Percentiles rank a stretch among this genome's conserved stretches.
These are phyloP conservation scores for Drosophila obscura DNA, from an alignment of 1,140 invertebrate species.

Conservation along the genomic window DNA sequence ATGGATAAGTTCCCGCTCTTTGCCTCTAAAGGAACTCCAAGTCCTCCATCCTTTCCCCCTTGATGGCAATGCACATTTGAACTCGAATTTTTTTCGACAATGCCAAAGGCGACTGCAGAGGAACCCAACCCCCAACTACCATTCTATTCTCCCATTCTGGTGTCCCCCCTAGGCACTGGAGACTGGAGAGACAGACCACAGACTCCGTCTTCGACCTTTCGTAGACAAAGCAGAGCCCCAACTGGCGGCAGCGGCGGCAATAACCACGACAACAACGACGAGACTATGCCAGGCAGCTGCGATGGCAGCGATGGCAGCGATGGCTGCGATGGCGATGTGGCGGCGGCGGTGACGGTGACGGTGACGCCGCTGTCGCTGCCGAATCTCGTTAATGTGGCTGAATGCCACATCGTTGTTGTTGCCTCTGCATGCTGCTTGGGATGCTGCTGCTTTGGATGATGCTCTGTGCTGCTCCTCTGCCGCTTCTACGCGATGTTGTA, in stretches of 20 bases:
- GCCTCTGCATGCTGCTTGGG: conserved; percentile 33
- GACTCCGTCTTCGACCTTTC: conserved; percentile 79
- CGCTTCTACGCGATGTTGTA: conserved; percentile 71
- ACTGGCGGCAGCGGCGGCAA: conserved; percentile 53
- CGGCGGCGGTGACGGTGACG: conserved; percentile 57
- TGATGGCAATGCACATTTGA: conserved; percentile 48
- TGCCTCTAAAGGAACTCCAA: too few relatives aligned
- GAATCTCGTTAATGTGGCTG: conserved; percentile 60
- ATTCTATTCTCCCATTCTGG: neutral
- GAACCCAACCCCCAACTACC: neutral
- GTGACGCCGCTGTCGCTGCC: conserved; percentile 62
- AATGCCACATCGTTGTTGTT: conserved; percentile 46
- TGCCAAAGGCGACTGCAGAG: conserved; percentile 24
- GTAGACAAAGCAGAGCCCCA: conserved; percentile 77
- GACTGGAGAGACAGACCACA: conserved; percentile 51
- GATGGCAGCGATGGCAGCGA: conserved; percentile 10
- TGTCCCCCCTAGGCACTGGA: conserved; percentile 9
- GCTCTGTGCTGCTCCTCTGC: conserved; percentile 7
- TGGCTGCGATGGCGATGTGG: conserved; percentile 28
- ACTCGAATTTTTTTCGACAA: conserved; percentile 19
- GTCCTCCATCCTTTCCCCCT: neutral
- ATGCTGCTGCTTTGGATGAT: conserved; percentile 30
- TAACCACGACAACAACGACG: conserved; percentile 65
- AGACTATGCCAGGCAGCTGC: conserved; percentile 3
- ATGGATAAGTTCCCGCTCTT: conserved; percentile 4